Conservation (phyloP, 2,888 invertebrate genomes). For the Disparrhopalites patrizii region DNA sequence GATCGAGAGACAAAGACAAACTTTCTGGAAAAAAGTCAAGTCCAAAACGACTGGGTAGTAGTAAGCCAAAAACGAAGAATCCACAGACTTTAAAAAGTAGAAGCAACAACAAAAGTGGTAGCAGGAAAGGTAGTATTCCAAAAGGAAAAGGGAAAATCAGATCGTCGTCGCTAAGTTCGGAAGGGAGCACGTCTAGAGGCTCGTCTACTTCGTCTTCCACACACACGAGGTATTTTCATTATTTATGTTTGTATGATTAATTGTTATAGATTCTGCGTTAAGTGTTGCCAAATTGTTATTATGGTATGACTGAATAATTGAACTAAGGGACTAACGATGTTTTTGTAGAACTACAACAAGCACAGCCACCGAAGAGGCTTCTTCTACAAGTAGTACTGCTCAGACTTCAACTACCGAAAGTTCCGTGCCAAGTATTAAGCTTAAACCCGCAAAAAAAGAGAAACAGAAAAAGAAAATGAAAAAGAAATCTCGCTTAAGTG, state of each 20-base stretch:
- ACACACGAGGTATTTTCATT: conserved; percentile 31
- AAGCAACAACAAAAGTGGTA: conserved; percentile 21
- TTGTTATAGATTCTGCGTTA: too few relatives aligned
- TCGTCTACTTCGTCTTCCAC: conserved; percentile 38
- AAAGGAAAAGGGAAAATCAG: conserved; percentile 28
- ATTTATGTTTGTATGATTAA: too few relatives aligned
- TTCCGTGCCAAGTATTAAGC: conserved; percentile 46
- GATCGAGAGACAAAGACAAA: conserved; percentile 17
- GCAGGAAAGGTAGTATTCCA: conserved; percentile 28
- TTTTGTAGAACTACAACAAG: conserved; percentile 22
- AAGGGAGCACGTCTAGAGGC: conserved; percentile 37
- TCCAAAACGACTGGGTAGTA: conserved; percentile 15
- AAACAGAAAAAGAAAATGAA: conserved; percentile 26
- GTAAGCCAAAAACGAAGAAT: conserved; percentile 7
- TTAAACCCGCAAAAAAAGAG: conserved; percentile 33
- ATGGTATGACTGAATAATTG: too few relatives aligned
- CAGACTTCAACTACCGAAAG: conserved; percentile 40
- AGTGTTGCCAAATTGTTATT: too few relatives aligned
- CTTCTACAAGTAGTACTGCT: conserved; percentile 31
- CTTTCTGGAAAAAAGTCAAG: conserved; percentile 15
- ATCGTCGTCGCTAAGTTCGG: conserved; percentile 43
- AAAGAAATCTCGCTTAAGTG: conserved; percentile 25
- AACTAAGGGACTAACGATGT: too few relatives aligned
- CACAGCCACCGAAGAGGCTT: conserved; percentile 30
- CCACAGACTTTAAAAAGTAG: conserved; percentile 14